Evolutionary conservation across 2,113 vertebrate species (phyloP).

Genomic region (Rhombomys opimus): DNA sequence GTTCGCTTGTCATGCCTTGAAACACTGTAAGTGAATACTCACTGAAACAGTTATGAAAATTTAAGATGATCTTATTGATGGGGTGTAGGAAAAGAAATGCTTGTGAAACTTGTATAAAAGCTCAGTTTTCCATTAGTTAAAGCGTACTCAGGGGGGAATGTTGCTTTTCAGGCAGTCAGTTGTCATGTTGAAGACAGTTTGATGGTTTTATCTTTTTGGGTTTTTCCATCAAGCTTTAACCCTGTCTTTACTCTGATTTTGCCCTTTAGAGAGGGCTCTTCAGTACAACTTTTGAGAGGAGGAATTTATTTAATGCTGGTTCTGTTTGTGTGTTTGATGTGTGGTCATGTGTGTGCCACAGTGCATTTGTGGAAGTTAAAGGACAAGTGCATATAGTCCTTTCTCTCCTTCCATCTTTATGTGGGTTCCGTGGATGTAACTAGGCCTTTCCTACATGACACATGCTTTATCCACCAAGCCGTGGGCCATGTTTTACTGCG

Average conservation of each 20-base stretch:
- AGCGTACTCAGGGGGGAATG: not conserved
- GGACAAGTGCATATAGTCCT: not conserved
- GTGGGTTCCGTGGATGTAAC: not conserved
- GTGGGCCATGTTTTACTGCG: not conserved
- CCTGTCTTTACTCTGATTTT: not conserved
- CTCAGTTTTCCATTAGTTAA: slow-evolving; percentile 2
- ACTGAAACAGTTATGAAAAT: slow-evolving; percentile 12
- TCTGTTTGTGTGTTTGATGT: not conserved
- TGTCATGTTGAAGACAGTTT: not conserved
- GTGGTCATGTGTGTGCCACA: not conserved
- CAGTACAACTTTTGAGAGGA: not conserved
- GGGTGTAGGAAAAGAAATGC: not conserved
- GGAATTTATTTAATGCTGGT: not conserved
- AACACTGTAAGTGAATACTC: slow-evolving; percentile 39
- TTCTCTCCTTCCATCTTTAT: not conserved
- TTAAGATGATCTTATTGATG: slow-evolving; percentile 14
- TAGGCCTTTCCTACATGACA: not conserved
- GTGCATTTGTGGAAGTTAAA: too few relatives aligned
- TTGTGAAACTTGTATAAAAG: slow-evolving; percentile 28
- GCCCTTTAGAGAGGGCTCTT: not conserved
- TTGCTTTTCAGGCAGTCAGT: not conserved
- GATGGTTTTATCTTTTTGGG: slow-evolving; percentile 14
- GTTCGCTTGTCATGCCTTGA: slow-evolving; percentile 2
- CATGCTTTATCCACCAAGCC: not conserved
- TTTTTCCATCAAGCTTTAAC: not conserved